Base-by-base conservation (phyloP, 2,113 vertebrate genomes). In the Girardinichthys multiradiatus region DNA sequence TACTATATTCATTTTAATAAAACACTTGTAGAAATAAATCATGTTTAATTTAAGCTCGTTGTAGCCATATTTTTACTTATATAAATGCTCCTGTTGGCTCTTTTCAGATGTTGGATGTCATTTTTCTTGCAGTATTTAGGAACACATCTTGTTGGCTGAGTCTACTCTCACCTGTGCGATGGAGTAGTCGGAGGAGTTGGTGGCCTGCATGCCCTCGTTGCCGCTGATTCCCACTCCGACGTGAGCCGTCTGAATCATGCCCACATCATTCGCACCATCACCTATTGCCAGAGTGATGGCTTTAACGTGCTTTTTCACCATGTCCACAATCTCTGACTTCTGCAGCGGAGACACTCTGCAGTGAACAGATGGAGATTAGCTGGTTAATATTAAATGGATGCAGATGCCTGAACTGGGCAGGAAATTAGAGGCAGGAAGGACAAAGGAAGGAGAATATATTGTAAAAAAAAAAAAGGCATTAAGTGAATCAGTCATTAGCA, bases 151-250 rank as follows among this genome's bases (percentile, higher is more conserved):
- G 7, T 2, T 39, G 37, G 33, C 26, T 5, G 2, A 2, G 0
- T 19, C 60, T 65, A 42, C 28, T 13, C 74, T 94, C 83, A 99
- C 98, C 97, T 99, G 98, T 39, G 98, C 97, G 10, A 99, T 99
- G 78, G 98, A 96, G 72, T 99, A 99, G 86, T 99, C 98, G 0
- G 97, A 99, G 72, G 96, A 98, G 92, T 99, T 99, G 81, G 96
- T 97, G 74, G 97, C 98, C 92, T 99, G 98, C 97, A 99, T 97
- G 92, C 98, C 98, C 90, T 99, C 98, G 2, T 99, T 99, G 70
- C 98, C 98, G 6, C 97, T 99, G 94, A 99, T 99, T 51, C 98
- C 98, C 33, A 99, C 97, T 26, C 98, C 98, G 3, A 99, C 97
- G 0, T 99, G 98, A 64, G 98, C 97, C 0, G 97, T 98, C 94